Base-by-base conservation (phyloP, 2,888 invertebrate species). In the Plebejus argus region DNA sequence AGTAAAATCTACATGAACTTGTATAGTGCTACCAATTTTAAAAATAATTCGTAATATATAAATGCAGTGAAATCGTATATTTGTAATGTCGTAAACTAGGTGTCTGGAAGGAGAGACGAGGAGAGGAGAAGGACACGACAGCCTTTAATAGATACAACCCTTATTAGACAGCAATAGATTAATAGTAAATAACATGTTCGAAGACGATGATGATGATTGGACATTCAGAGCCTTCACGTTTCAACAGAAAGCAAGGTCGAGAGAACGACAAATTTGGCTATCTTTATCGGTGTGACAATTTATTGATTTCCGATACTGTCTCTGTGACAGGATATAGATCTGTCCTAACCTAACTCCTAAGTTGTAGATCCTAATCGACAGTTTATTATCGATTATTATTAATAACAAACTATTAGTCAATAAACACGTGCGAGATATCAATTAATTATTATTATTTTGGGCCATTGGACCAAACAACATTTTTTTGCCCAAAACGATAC, bases 191-290 rank as follows among this genome's bases (percentile, higher is more conserved):
- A 61, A 10, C 8, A 58, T 58, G 58, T 58, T n/a, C 3, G 3
- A 18, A 53, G 61, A 28, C 15, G 66, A 66, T 66, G 66, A 66
- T 66, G 66, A 66, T 18, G 28, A 66, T 66, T 66, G 61, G 61
- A 28, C 1, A 23, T 23, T 12, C 12, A 10, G 28, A 66, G 28
- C 66, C 66, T 66, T 66, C 66, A 28, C 66, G 66, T 66, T 66
- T 66, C 66, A 66, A 66, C 66, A 18, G 66, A 66, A 66, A 66
- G 66, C 66, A 66, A 66, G 66, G 66, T 28, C 66, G 28, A 33
- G 6, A 28, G 28, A 66, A 28, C 18, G 28, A 33, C 28, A 61
- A 23, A 23, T 66, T 66, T 18, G 66, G 15, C 28, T 66, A 66
- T 66, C 66, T 66, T 66, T 66, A 61, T 23, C 4, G 10, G 66